Conservation (phyloP, 2,797 vertebrate species). For the Parambassis ranga region DNA sequence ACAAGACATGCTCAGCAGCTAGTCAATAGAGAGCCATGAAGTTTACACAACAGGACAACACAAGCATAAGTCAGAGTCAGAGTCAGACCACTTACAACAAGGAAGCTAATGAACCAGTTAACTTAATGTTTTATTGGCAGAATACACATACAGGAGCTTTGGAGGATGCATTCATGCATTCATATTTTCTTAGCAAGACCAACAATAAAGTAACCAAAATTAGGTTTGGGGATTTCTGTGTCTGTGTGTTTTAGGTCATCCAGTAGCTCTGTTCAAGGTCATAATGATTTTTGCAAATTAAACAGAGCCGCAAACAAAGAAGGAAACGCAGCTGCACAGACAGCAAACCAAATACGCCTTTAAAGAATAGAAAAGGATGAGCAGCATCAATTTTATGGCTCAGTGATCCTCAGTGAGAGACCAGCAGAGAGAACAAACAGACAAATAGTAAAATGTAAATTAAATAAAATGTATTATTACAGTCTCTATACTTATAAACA, state of each 20-base stretch:
- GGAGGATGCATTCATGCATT: not conserved
- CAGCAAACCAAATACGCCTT: conserved; percentile 12
- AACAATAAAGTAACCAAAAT: too few relatives aligned
- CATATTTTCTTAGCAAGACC: too few relatives aligned
- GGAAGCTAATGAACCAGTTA: not conserved
- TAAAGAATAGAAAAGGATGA: conserved; percentile 8
- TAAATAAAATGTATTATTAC: not conserved
- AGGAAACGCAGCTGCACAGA: not conserved
- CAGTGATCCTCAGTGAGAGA: conserved; percentile 27
- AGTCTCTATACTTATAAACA: not conserved
- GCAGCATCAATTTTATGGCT: conserved; percentile 29
- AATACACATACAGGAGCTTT: too few relatives aligned
- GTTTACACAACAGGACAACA: conserved; percentile 15
- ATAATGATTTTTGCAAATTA: not conserved
- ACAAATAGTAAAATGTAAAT: not conserved
- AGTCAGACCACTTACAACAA: not conserved
- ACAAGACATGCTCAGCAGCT: not conserved
- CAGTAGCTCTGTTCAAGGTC: conserved; percentile 2
- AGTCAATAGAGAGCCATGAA: conserved; percentile 9
- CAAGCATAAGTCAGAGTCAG: not conserved
- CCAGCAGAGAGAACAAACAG: conserved; percentile 2
- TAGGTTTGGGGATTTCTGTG: not conserved
- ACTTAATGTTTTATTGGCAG: too few relatives aligned
- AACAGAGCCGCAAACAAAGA: not conserved
- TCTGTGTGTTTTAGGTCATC: conserved; percentile 7